Base-by-base conservation (phyloP, 2,888 invertebrate genomes). In the Drosophila pullipes region DNA sequence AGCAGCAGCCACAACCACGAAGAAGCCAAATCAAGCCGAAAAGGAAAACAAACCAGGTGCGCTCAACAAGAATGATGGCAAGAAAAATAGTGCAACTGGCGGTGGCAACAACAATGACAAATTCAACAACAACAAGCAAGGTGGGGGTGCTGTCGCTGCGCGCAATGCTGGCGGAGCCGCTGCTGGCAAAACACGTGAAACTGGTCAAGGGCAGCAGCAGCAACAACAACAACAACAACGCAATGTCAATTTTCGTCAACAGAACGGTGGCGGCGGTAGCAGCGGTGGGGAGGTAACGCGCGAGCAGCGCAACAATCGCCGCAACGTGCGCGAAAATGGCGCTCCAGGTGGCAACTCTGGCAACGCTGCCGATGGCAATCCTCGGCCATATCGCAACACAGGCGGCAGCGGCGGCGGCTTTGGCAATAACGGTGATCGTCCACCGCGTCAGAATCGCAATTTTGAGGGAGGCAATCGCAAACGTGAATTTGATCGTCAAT, bases 401-500 rank as follows among this genome's bases (percentile, higher is more conserved):
- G 71, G 66, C n/a, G 69, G 71, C 11, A 60, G 73, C 18, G 76
- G 73, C 11, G 60, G 73, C 18, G 74, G 73, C 54, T 78, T 78
- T 41, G 81, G 81, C 30, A 69, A 74, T 18, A 57, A 62, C 25
- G 76, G 72, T 52, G 86, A 87, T 74, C 87, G 87, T 61, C 91
- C 92, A 64, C 91, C 89, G 33, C 91, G 93, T 31, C 85, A 89
- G 54, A 91, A 92, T 87, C 93, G 94, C 35, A 93, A 94, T 66
- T 92, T 91, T 72, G 91, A 92, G 69, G 92, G 92, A 53, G 91
- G 91, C 64, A 94, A 94, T 63, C 86, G 91, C 30, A 98, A 98
- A 94, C 96, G 98, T 72, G 98, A 99, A 95, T 98, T 97, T 93
- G 99, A 99, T 94, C 96, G 99, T 90, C 97, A 98, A 94, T 98